phyloP scores from a whole-genome alignment of 35 echinoderm and acorn worm species.

The Apostichopus japonicus region DNA sequence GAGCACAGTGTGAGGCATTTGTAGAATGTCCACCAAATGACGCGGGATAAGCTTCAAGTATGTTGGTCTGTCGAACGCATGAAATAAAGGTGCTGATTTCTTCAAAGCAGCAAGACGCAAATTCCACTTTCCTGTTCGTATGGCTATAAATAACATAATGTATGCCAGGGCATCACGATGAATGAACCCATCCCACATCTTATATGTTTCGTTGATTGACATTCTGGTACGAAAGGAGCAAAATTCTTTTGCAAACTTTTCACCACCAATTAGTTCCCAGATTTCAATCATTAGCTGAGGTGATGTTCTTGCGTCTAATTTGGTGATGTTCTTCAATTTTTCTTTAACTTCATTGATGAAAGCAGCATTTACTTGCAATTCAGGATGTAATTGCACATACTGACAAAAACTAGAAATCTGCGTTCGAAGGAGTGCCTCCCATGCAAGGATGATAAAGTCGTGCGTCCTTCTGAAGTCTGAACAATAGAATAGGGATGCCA shows the following conservation, averaged over 20 bases:
- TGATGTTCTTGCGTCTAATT: neutral
- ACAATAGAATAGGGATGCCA: constrained; percentile 28
- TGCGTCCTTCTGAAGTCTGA: constrained; percentile 66
- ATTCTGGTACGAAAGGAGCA: constrained; percentile 40
- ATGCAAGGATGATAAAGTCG: too few relatives aligned
- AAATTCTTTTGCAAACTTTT: constrained; percentile 1
- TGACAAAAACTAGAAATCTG: constrained; percentile 4
- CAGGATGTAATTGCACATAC: neutral
- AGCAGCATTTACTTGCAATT: neutral
- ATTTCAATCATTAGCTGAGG: constrained; percentile 15
- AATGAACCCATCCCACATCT: constrained; percentile 67
- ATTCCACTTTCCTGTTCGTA: constrained; percentile 62
- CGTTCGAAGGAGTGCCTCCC: constrained; percentile 34
- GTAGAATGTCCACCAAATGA: constrained; percentile 50
- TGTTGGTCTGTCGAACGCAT: constrained; percentile 68
- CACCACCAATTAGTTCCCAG: neutral
- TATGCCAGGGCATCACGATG: constrained; percentile 51
- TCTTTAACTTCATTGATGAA: neutral
- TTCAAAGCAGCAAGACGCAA: constrained; percentile 56
- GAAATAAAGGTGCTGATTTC: constrained; percentile 50
- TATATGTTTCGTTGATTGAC: constrained; percentile 62
- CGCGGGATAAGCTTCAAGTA: constrained; percentile 60
- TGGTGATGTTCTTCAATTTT: neutral
- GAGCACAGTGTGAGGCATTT: constrained; percentile 39
- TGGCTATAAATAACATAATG: constrained; percentile 54